These are phyloP conservation scores for Pecten maximus DNA, from an alignment of 2,888 invertebrate genomes.

Conservation along the genomic window DNA sequence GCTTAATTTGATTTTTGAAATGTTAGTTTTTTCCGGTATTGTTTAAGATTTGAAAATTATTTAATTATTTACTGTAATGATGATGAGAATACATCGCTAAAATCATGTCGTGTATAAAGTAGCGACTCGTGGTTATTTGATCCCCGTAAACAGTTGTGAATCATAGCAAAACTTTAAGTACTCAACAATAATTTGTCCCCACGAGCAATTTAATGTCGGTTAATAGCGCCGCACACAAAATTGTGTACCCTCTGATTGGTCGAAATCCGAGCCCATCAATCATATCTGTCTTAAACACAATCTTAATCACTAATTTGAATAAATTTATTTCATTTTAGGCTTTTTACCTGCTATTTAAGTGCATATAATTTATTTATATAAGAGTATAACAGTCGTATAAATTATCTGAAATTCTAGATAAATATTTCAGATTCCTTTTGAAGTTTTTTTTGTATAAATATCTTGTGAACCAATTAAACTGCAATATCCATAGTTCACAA, in stretches of 20 bases:
- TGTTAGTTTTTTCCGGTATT: no score
- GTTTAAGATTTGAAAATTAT: no score
- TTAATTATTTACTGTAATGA: no score
- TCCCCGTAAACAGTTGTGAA: no score
- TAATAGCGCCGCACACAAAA: neutral
- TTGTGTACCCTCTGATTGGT: neutral
- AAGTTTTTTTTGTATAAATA: neutral
- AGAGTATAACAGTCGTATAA: neutral
- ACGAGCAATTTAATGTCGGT: neutral
- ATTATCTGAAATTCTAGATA: neutral
- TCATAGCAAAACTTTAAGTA: no score
- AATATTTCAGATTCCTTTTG: neutral
- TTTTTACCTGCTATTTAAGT: neutral
- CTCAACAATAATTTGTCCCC: neutral
- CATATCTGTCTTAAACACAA: neutral
- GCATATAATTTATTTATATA: neutral
- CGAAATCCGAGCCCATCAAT: neutral
- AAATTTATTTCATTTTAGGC: no score
- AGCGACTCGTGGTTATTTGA: no score
- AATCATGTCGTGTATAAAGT: no score
- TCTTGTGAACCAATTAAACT: neutral
- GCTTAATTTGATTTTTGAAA: no score
- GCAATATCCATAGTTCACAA: neutral
- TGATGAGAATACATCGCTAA: no score
- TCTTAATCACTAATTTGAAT: neutral